A percentile compares a stretch with the other conserved stretches of the same genome.
Evolutionary conservation across 2,797 vertebrate species (phyloP).

Genomic region (Syndactyla subalaris): DNA sequence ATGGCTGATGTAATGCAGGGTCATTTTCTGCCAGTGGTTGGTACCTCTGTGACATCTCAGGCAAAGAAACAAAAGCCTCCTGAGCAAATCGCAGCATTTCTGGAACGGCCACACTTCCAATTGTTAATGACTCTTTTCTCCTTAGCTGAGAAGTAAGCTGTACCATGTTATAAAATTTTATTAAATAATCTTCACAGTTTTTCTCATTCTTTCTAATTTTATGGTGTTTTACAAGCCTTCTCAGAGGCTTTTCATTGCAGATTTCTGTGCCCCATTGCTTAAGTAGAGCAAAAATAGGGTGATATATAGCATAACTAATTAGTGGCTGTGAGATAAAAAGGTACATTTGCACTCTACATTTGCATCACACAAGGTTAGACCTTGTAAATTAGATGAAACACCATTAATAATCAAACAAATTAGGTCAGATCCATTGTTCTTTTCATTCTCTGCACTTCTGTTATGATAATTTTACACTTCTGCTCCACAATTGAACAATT

Average conservation of each 20-base stretch:
- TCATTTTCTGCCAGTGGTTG: neutral
- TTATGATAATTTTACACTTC: constrained; percentile 76
- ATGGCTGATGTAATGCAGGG: neutral
- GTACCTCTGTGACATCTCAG: neutral
- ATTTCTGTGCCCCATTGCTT: neutral
- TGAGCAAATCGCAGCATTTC: neutral
- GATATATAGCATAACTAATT: constrained; percentile 67
- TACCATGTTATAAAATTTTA: neutral
- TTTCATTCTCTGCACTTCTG: constrained; percentile 66
- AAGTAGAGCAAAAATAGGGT: constrained; percentile 22
- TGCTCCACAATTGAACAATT: constrained; percentile 76
- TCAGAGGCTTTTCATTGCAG: neutral
- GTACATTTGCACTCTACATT: constrained; percentile 12
- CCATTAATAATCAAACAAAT: constrained; percentile 75
- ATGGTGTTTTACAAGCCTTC: neutral
- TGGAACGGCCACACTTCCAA: neutral
- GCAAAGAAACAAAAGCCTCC: neutral
- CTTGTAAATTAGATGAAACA: constrained; percentile 59
- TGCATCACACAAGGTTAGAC: constrained; percentile 59
- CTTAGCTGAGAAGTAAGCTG: neutral
- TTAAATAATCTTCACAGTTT: neutral
- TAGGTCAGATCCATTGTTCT: constrained; percentile 63
- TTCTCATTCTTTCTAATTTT: neutral
- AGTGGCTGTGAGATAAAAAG: constrained; percentile 66
- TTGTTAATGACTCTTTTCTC: neutral